phyloP scores from a whole-genome alignment of 1,140 invertebrate species.

The Gonatopus flavifemur region DNA sequence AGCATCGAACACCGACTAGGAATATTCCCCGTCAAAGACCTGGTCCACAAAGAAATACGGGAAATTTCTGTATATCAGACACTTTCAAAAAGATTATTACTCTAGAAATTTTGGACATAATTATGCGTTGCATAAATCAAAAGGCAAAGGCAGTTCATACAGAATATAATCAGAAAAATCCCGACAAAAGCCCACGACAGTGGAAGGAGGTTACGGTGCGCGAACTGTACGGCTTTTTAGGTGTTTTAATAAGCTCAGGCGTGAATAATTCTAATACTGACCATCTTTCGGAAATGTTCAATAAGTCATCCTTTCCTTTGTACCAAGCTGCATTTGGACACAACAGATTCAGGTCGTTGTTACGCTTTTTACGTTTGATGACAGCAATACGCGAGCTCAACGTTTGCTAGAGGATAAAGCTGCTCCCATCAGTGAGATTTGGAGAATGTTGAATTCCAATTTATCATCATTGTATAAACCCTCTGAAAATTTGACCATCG shows the following conservation, averaged over 20 bases:
- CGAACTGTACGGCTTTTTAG: slow-evolving; percentile 22
- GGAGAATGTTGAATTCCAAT: slow-evolving; percentile 19
- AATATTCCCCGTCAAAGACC: slow-evolving; percentile 24
- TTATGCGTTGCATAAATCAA: slow-evolving; percentile 28
- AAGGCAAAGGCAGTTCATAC: slow-evolving; percentile 22
- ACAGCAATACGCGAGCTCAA: slow-evolving; percentile 25
- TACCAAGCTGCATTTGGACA: slow-evolving; percentile 28
- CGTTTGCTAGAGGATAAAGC: slow-evolving; percentile 28
- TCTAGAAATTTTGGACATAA: slow-evolving; percentile 25
- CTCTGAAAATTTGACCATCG: slow-evolving; percentile 24
- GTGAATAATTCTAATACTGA: slow-evolving; percentile 22
- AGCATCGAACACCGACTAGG: slow-evolving; percentile 15
- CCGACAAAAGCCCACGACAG: not conserved
- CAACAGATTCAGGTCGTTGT: slow-evolving; percentile 27
- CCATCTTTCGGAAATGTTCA: slow-evolving; percentile 17
- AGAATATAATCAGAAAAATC: slow-evolving; percentile 23
- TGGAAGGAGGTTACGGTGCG: slow-evolving; percentile 9
- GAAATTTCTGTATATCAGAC: slow-evolving; percentile 13
- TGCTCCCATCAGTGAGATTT: slow-evolving; percentile 26
- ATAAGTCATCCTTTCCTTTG: slow-evolving; percentile 21
- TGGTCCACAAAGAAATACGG: slow-evolving; percentile 20
- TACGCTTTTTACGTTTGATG: slow-evolving; percentile 40
- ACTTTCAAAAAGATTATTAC: slow-evolving; percentile 25
- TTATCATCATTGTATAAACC: slow-evolving; percentile 22
- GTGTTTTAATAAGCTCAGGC: slow-evolving; percentile 16